Evolutionary conservation across 2,797 vertebrate species (phyloP), one percentile per base, ranked within the genome.

Genomic region (Taenioides sp.): DNA sequence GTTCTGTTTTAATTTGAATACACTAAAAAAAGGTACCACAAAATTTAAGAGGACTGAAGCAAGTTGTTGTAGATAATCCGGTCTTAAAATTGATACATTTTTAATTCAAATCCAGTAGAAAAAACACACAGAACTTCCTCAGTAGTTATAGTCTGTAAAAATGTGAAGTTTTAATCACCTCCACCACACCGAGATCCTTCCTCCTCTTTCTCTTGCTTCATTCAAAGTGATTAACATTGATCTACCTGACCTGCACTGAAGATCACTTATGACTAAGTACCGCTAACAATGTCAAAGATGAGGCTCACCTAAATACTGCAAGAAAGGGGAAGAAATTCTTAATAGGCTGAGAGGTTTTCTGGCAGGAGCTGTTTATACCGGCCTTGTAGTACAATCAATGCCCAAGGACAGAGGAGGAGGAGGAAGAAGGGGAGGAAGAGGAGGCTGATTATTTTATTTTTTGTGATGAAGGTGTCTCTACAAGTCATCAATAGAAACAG

Each of bases 281-380:
- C 43, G 43, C 64, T 49, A 83, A 74, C 80, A 83, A 86, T 80
- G 78, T 80, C 80, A 79, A 58, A 67, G 81, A 80, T 57, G 23
- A 69, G 82, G 73, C 55, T 72, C 80, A 76, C 71, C 50, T 1
- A 5, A 75, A 80, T 79, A 71, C 65, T 11, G 49, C 2, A 0
- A 20, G 31, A 69, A 84, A 75, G 59, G 69, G 72, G 66, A 74
- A 75, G 74, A 80, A 86, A 76, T 31, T 43, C 71, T 47, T 87
- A 86, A 89, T 86, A 84, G 82, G 75, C 80, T 87, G 78, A 90
- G 78, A 89, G 85, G 84, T 78, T 85, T 87, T 86, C 86, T 89
- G 85, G 85, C 78, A 86, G 75, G 71, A 84, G 75, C 74, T 79
- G 83, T 86, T 86, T 80, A 85, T 86, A 88, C 88, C 81, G 81